phyloP scores from a whole-genome alignment of 2,113 vertebrate species.

The Cyprinodon tularosa region DNA sequence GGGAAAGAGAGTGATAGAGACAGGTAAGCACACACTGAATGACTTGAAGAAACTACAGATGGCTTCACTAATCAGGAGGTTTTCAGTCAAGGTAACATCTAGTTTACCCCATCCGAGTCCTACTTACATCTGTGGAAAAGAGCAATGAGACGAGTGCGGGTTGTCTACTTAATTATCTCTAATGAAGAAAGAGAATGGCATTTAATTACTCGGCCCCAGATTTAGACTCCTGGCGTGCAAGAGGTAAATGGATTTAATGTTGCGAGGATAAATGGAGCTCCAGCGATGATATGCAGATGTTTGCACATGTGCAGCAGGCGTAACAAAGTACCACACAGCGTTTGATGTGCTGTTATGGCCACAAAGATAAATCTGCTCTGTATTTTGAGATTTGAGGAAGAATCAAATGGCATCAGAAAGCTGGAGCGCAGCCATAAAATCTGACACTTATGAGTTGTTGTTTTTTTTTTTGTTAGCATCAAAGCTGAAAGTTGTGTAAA shows the following conservation, averaged over 20 bases:
- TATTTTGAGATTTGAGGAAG: constrained; percentile 26
- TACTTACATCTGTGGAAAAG: constrained; percentile 53
- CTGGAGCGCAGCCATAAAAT: constrained; percentile 23
- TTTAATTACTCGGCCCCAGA: constrained; percentile 79
- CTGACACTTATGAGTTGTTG: constrained; percentile 19
- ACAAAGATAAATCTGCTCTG: constrained; percentile 36
- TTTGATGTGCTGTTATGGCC: constrained; percentile 47
- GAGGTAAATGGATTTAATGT: constrained; percentile 81
- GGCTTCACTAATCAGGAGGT: constrained; percentile 44
- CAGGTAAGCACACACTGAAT: background rate
- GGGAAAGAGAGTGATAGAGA: constrained; percentile 3
- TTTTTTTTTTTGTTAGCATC: constrained; percentile 32
- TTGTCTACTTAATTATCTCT: constrained; percentile 80
- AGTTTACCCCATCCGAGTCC: constrained; percentile 46
- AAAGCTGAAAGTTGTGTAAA: constrained; percentile 27
- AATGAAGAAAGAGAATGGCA: constrained; percentile 79
- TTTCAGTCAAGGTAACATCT: constrained; percentile 57
- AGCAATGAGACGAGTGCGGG: constrained; percentile 65
- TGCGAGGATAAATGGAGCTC: constrained; percentile 73
- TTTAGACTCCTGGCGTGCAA: constrained; percentile 70
- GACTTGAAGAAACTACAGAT: constrained; percentile 26
- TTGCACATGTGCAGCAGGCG: constrained; percentile 72
- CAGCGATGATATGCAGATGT: constrained; percentile 76
- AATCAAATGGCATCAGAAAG: constrained; percentile 53
- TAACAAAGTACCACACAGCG: constrained; percentile 52